These are phyloP conservation scores for Micromesistius poutassou DNA, from an alignment of 2,797 vertebrate genomes.

Conservation along the genomic window DNA sequence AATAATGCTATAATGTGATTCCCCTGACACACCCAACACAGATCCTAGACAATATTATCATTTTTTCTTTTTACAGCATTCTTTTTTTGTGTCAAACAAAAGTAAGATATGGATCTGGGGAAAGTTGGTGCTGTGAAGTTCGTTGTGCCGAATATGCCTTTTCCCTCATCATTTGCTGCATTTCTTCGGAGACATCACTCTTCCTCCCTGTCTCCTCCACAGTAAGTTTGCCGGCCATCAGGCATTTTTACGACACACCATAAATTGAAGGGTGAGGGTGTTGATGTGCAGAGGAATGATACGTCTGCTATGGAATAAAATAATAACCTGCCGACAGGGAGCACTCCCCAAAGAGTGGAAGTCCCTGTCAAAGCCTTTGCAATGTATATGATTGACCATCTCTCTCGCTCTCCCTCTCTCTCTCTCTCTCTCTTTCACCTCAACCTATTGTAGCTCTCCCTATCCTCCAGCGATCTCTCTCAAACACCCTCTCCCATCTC, in stretches of 20 bases:
- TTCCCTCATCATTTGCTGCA: slow-evolving; percentile 17
- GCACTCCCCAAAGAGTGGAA: background rate
- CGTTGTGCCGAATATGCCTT: slow-evolving; percentile 13
- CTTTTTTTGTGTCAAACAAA: background rate
- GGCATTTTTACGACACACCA: slow-evolving; percentile 18
- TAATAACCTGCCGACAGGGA: background rate
- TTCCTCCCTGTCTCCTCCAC: slow-evolving; percentile 19
- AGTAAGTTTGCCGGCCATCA: slow-evolving; percentile 26
- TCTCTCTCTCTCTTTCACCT: background rate
- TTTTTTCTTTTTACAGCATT: background rate
- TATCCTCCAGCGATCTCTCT: slow-evolving; percentile 12
- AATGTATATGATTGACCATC: slow-evolving; percentile 4
- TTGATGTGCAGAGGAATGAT: slow-evolving; percentile 20
- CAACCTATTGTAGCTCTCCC: background rate
- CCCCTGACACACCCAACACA: background rate
- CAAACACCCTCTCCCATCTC: background rate
- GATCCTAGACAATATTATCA: background rate
- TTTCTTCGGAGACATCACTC: slow-evolving; percentile 25
- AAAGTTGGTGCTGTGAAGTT: slow-evolving; percentile 19
- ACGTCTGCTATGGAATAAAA: slow-evolving; percentile 20
- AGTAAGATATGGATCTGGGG: slow-evolving; percentile 32
- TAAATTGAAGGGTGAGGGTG: slow-evolving; percentile 28
- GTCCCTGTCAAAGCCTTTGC: background rate
- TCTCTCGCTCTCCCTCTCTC: slow-evolving; percentile 7
- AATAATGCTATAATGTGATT: background rate